phyloP scores from a whole-genome alignment of 2,888 invertebrate species.

The Caenorhabditis becei region DNA sequence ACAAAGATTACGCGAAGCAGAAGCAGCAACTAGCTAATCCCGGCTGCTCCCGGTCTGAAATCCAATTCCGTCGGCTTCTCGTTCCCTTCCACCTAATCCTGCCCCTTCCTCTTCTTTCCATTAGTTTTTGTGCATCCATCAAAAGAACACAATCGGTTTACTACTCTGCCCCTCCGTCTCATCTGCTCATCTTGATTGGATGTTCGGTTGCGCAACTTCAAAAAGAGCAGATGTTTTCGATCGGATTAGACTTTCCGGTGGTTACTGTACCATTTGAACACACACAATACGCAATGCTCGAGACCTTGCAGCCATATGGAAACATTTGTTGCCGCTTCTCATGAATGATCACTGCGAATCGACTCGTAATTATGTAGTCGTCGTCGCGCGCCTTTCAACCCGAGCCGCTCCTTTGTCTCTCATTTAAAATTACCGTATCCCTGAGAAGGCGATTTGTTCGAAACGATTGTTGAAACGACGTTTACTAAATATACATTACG shows the following conservation, averaged over 20 bases:
- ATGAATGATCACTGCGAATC: conserved; percentile 40
- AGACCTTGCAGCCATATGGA: conserved; percentile 53
- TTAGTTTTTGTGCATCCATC: conserved; percentile 35
- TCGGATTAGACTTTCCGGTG: conserved; percentile 43
- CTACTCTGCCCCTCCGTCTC: not conserved
- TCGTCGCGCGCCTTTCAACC: conserved; percentile 31
- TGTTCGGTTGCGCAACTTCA: conserved; percentile 40
- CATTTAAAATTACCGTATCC: conserved; percentile 51
- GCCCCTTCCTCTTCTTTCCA: conserved; percentile 18
- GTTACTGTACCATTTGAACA: conserved; percentile 21
- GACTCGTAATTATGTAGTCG: conserved; percentile 41
- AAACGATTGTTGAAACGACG: conserved; percentile 9
- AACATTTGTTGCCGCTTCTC: conserved; percentile 44
- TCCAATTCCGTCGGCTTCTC: conserved; percentile 35
- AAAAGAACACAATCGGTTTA: conserved; percentile 29
- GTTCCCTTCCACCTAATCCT: conserved; percentile 37
- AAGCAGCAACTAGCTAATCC: conserved; percentile 42
- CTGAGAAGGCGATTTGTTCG: not conserved
- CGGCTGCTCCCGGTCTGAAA: conserved; percentile 26
- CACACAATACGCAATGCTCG: not conserved
- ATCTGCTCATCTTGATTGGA: conserved; percentile 4
- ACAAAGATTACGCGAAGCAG: conserved; percentile 42
- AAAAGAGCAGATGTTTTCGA: conserved; percentile 46
- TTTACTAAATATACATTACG: conserved; percentile 45
- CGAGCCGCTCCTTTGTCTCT: conserved; percentile 17